Evolutionary conservation across 2,888 invertebrate genomes (phyloP).

Genomic region (Epistrophe eligans): DNA sequence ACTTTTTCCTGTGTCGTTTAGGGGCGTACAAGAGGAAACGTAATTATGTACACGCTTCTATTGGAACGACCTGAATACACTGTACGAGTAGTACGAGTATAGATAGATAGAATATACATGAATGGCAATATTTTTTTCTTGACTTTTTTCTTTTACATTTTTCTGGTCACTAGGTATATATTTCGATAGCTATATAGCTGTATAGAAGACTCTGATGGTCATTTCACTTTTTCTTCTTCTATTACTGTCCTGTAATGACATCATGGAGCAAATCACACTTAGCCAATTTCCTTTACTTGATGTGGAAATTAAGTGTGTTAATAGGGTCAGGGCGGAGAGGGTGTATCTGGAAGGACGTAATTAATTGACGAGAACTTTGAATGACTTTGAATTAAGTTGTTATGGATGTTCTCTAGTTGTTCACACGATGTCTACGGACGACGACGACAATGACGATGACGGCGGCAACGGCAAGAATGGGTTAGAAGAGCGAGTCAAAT

Average conservation of each 20-base stretch:
- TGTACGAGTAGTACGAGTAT: background rate
- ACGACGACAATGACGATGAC: too few relatives aligned
- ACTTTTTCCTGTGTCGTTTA: conserved; percentile 33
- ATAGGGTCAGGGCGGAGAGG: conserved; percentile 1
- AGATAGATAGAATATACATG: background rate
- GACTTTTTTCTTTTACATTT: background rate
- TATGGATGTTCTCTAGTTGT: conserved; percentile 33
- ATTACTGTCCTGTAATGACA: conserved; percentile 18
- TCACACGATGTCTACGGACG: conserved; percentile 3
- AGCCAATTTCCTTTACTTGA: conserved; percentile 54
- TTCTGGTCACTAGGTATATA: conserved; percentile 30
- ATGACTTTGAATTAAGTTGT: conserved; percentile 66
- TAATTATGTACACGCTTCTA: conserved; percentile 40
- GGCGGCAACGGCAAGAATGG: background rate
- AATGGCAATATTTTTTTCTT: conserved; percentile 16
- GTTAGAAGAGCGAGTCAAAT: background rate
- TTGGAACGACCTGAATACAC: conserved; percentile 3
- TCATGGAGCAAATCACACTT: conserved; percentile 60
- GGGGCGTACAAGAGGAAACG: conserved; percentile 28
- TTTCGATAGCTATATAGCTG: background rate
- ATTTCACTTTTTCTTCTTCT: conserved; percentile 8
- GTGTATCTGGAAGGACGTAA: conserved; percentile 39
- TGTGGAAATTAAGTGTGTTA: conserved; percentile 41
- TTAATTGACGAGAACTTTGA: conserved; percentile 66
- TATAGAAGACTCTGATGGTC: background rate